Percentiles rank a stretch among this genome's conserved stretches.
Conservation (phyloP, 2,113 vertebrate species). For the Coregonus clupeaformis region DNA sequence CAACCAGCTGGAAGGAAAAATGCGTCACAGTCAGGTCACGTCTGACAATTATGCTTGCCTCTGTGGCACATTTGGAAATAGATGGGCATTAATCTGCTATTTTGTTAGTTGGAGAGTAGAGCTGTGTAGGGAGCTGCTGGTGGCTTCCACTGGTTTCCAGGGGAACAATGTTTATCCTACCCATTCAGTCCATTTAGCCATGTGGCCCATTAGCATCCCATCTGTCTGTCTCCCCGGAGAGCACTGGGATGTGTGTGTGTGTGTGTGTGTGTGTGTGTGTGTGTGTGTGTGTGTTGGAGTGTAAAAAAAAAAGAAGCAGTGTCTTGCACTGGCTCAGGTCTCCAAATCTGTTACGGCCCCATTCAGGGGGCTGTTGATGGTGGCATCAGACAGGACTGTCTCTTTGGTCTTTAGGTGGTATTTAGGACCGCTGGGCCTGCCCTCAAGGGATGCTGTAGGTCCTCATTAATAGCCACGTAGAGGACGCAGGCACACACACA, state of each 20-base stretch:
- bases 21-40: constrained; percentile 36
- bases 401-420: background rate
- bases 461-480: too few species aligned
- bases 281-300: background rate
- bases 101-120: constrained; percentile 46
- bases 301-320: too few species aligned
- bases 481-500: background rate
- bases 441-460: background rate
- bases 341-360: background rate
- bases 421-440: background rate
- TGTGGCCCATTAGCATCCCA: constrained; percentile 12
- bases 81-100: constrained; percentile 56
- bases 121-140: background rate
- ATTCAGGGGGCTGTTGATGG: constrained; percentile 1
- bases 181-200: constrained; percentile 13
- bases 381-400: background rate
- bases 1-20: constrained; percentile 30
- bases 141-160: constrained; percentile 2
- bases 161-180: constrained; percentile 8
- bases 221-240: constrained; percentile 4
- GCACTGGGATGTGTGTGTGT: background rate
- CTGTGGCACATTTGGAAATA: constrained; percentile 51
- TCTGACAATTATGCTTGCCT: background rate
- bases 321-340: background rate
- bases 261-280: background rate